Evolutionary conservation across 2,113 vertebrate species (phyloP).

Genomic region (Malurus alboscapulatus): DNA sequence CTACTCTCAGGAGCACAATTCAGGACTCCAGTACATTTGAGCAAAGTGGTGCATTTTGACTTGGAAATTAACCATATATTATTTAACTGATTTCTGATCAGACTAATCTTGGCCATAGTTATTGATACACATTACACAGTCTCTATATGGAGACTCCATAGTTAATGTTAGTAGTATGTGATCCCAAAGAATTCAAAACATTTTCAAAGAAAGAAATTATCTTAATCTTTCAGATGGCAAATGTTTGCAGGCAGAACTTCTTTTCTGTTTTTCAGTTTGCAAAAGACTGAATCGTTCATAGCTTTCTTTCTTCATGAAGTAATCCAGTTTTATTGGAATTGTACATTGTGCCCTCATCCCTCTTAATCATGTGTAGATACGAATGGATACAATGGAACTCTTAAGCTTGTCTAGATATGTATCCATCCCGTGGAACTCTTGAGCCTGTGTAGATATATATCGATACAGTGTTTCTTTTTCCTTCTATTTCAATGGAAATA

Average conservation of each 20-base stretch:
- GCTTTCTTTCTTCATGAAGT: accelerated
- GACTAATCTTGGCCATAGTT: neutral
- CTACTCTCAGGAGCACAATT: neutral
- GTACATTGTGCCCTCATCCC: neutral
- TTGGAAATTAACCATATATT: neutral
- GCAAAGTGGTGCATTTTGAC: neutral
- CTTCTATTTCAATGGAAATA: neutral
- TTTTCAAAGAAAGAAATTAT: neutral
- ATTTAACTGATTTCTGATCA: neutral
- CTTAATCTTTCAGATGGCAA: neutral
- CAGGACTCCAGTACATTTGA: neutral
- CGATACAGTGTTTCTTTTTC: neutral
- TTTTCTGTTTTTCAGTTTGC: neutral
- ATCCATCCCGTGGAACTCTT: neutral
- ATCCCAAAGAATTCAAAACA: neutral
- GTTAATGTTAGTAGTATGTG: neutral
- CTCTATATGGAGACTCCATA: neutral
- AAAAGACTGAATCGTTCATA: neutral
- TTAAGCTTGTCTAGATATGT: neutral
- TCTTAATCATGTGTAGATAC: too few species aligned
- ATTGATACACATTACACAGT: neutral
- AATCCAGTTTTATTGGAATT: neutral
- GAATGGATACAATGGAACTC: neutral
- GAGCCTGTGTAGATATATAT: neutral
- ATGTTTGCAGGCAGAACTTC: neutral